A percentile compares a stretch with the other conserved stretches of the same genome.
Evolutionary conservation across 2,888 invertebrate species (phyloP).

Genomic region (Phorcus lineatus): DNA sequence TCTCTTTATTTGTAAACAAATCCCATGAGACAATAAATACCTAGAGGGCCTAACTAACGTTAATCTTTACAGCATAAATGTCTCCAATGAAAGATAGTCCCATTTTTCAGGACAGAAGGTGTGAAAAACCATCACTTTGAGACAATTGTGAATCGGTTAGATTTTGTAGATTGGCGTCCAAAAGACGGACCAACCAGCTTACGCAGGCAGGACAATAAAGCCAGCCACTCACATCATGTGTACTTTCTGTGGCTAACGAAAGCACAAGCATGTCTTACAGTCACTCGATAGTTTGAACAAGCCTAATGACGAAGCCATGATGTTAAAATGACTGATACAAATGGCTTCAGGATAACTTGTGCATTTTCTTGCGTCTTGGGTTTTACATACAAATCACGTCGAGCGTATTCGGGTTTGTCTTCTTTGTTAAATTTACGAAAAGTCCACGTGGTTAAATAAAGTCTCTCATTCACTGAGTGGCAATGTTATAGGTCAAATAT

Average conservation of each 20-base stretch:
- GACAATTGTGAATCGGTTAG: too few species aligned
- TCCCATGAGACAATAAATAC: too few species aligned
- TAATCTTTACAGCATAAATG: too few species aligned
- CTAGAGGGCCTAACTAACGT: too few species aligned
- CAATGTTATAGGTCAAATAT: not conserved
- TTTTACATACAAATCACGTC: not conserved
- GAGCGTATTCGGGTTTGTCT: not conserved
- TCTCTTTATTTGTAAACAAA: too few species aligned
- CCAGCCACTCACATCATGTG: too few species aligned
- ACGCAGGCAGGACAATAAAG: too few species aligned
- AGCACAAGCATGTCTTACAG: not conserved
- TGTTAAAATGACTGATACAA: not conserved
- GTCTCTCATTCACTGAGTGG: not conserved
- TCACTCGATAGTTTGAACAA: not conserved
- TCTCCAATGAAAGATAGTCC: too few species aligned
- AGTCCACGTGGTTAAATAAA: not conserved
- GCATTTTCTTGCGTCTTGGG: not conserved
- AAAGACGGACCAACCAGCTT: too few species aligned
- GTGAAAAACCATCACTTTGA: too few species aligned
- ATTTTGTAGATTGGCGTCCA: too few species aligned
- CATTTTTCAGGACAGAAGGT: too few species aligned
- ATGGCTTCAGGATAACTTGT: not conserved
- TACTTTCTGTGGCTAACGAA: not conserved
- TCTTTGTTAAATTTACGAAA: not conserved
- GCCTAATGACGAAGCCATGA: not conserved